Base-by-base conservation (phyloP, 2,797 vertebrate species). In the Brachymystax lenok region DNA sequence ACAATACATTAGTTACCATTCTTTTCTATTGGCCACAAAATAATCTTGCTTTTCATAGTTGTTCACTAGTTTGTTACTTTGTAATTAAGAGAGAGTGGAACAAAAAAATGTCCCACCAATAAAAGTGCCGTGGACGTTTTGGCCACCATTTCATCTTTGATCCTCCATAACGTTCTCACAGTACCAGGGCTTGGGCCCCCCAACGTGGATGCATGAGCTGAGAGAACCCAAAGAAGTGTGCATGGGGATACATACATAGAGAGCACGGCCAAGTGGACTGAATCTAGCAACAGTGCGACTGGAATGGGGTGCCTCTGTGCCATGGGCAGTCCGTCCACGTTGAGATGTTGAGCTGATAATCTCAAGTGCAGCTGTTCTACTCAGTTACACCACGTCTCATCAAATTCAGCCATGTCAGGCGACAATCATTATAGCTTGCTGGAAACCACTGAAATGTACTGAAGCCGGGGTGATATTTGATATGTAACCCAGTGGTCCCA, bases 361-460 rank as follows among this genome's bases (percentile, higher is more conserved):
- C n/a, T 71, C 21, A 50, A 28, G 40, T 8, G 19, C 61, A 51
- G 61, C 61, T 50, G 61, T 51, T 50, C 73, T 28, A 33, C 61
- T 71, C 69, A 17, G 14, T 52, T 52, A 71, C 69, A 52, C 27
- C 69, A 52, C 27, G 17, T 73, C 46, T 67, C 17, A 67, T 52
- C 1, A n/a, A 14, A 67, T 67, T 67, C 13, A 67, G 28, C 64
- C 64, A 67, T 16, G 63, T 75, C 64, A 75, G 51, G 66, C 35
- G 5, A 67, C 40, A 24, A 52, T 51, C 10, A 35, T 72, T 28
- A 56, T 59, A 59, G 56, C 56, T 61, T 61, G 59, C n/a, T 5
- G 12, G 59, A 61, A 61, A 21, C 59, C 59, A 61, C 24, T 61
- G 8, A 61, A 21, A 21, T 61, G 8, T 24, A 17, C 59, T 21